A percentile compares a stretch with the other conserved stretches of the same genome.
Conservation (phyloP, 2,888 invertebrate genomes). For the Drosophila colorata region DNA sequence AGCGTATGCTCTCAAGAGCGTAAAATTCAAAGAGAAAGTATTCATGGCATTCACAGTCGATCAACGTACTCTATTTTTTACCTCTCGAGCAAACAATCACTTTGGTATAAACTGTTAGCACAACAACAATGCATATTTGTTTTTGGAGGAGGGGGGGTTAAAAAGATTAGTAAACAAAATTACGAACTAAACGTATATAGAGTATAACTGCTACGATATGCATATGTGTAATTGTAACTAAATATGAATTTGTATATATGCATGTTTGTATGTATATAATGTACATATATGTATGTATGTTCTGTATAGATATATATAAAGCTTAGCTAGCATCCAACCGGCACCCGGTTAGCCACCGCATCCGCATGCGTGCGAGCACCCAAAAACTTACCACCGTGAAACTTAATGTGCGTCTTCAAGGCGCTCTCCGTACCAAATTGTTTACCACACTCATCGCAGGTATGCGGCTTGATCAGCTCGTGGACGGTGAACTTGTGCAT, state of each 20-base stretch:
- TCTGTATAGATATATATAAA: conserved; percentile 20
- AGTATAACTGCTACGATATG: conserved; percentile 8
- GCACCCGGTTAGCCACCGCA: conserved; percentile 62
- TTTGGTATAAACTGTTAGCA: conserved; percentile 59
- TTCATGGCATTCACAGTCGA: conserved; percentile 13
- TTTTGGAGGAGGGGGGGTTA: conserved; percentile 30
- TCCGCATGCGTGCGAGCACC: conserved; percentile 55
- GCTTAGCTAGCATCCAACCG: conserved; percentile 51
- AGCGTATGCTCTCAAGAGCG: not conserved
- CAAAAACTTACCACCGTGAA: conserved; percentile 79
- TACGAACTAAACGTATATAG: conserved; percentile 22
- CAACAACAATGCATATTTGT: conserved; percentile 29
- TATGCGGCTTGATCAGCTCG: conserved; percentile 78
- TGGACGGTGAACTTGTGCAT: conserved; percentile 83
- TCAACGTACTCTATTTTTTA: conserved; percentile 30
- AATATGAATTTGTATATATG: not conserved
- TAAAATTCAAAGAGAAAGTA: not conserved
- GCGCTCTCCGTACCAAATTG: conserved; percentile 83
- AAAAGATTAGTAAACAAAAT: conserved; percentile 51
- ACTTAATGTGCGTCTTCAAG: conserved; percentile 81
- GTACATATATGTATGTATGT: not conserved
- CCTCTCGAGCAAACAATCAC: conserved; percentile 57
- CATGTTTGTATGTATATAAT: conserved; percentile 1
- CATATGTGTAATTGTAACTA: conserved; percentile 7
- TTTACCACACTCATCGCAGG: conserved; percentile 81